Base-by-base conservation (phyloP, 2,888 invertebrate species). In the Lathronympha strigana region DNA sequence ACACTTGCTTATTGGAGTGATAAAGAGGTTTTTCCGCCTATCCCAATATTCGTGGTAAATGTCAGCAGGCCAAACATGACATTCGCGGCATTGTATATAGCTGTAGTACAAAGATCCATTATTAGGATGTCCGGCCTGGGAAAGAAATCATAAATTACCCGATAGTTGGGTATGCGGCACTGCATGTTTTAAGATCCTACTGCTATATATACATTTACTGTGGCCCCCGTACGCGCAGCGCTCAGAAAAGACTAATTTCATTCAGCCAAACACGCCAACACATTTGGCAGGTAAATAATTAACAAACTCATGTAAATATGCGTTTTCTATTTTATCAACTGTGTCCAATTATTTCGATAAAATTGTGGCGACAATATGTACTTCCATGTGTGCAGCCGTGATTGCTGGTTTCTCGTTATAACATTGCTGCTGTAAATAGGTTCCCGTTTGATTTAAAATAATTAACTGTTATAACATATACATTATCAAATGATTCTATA, bases 271-370 rank as follows among this genome's bases (percentile, higher is more conserved):
- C 64, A 62, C 62, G 47, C 62, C 62, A 25, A 55, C 62, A 66
- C 60, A 66, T 66, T 66, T 66, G 61, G 66, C 66, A 61, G 66
- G 66, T 66, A 66, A 66, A 66, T 66, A 66, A 66, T 66, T 66
- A 66, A 66, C 66, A 66, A 66, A 66, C 54, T 66, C 66, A 61
- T 66, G 66, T 66, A 61, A 66, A 66, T 66, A 66, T 66, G 54
- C 54, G 61, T 54, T 66, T 64, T 61, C 66, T 66, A 66, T 61
- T 64, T 66, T 61, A 54, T 66, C 66, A 45, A 28, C 58, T 58
- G 60, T 28, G 47, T 66, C 61, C 66, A 66, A 66, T 66, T 66
- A 66, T 66, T 66, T 45, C 49, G 61, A 61, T 66, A 66, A 61
- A 40, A 54, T 36, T 58, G 58, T 45, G 51, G 64, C 11, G 33